A percentile compares a stretch with the other conserved stretches of the same genome.
phyloP scores from a whole-genome alignment of 2,113 vertebrate genomes.

The Nothobranchius furzeri region DNA sequence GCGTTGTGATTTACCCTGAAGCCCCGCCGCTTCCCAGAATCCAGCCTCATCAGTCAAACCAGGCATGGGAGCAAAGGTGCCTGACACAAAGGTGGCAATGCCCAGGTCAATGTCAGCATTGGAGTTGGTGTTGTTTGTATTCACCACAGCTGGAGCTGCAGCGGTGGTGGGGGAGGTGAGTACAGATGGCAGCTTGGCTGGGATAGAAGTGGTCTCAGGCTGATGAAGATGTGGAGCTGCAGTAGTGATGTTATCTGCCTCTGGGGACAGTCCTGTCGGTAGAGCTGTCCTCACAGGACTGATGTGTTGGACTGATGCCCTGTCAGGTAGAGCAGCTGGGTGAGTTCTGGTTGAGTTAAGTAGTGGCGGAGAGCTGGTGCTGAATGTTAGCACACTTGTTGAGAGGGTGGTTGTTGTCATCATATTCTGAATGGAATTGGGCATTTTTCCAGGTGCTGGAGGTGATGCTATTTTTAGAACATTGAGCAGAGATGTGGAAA shows the following conservation, averaged over 20 bases:
- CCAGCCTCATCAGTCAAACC: conserved; percentile 64
- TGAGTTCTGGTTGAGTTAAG: conserved; percentile 11
- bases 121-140: conserved; percentile 26
- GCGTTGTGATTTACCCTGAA: conserved; percentile 63
- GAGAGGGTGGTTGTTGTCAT: conserved; percentile 3
- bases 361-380: conserved; percentile 7
- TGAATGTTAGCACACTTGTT: background rate
- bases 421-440: conserved; percentile 18
- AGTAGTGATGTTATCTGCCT: conserved; percentile 39
- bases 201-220: conserved; percentile 13
- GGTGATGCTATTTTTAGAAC: conserved; percentile 50
- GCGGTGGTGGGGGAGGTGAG: conserved; percentile 11
- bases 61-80: conserved; percentile 78
- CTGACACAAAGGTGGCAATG: conserved; percentile 70
- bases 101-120: conserved; percentile 37
- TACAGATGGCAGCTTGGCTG: background rate
- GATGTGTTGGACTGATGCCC: conserved; percentile 23
- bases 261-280: conserved; percentile 13
- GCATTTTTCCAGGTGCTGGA: conserved; percentile 55
- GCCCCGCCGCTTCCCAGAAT: conserved; percentile 71
- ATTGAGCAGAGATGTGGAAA: conserved; percentile 32
- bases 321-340: conserved; percentile 4
- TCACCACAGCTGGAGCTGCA: conserved; percentile 3
- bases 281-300: conserved; percentile 15
- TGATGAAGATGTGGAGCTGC: conserved; percentile 20